Conservation (phyloP, 2,888 invertebrate genomes). For the Lysandra coridon region DNA sequence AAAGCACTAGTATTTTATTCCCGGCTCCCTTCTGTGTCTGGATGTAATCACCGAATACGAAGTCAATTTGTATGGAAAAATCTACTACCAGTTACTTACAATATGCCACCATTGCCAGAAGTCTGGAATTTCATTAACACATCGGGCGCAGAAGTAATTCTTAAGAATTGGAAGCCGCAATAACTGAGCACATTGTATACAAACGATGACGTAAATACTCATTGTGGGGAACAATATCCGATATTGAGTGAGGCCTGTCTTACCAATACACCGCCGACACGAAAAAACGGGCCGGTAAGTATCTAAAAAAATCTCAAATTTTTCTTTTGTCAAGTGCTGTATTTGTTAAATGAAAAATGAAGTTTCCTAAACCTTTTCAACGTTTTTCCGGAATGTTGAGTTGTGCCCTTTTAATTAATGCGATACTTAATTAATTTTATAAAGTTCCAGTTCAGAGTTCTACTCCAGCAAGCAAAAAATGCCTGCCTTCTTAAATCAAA, state of each 20-base stretch:
- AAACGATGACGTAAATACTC: slow-evolving; percentile 79
- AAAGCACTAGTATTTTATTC: too few relatives aligned
- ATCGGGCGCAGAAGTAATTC: slow-evolving; percentile 38
- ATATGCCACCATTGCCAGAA: slow-evolving; percentile 1
- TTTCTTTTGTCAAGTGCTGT: neutral
- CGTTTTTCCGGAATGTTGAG: too few relatives aligned
- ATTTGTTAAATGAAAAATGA: too few relatives aligned
- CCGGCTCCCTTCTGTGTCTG: neutral
- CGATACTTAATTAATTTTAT: too few relatives aligned
- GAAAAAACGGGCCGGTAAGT: neutral
- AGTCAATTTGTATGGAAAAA: slow-evolving; percentile 16
- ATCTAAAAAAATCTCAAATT: neutral
- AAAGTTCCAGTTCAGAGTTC: too few relatives aligned
- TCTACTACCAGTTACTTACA: neutral
- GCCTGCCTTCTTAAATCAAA: too few relatives aligned
- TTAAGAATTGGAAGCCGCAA: slow-evolving; percentile 45
- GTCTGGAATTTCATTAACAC: slow-evolving; percentile 24
- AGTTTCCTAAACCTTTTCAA: too few relatives aligned
- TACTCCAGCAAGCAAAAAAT: too few relatives aligned
- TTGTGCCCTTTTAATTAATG: too few relatives aligned
- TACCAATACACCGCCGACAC: slow-evolving; percentile 45
- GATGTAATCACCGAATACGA: neutral
- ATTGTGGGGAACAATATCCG: slow-evolving; percentile 79
- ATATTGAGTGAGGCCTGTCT: slow-evolving; percentile 80
- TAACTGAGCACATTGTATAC: slow-evolving; percentile 69